Base-by-base conservation (phyloP, 2,113 vertebrate species). In the Neoarius graeffei region DNA sequence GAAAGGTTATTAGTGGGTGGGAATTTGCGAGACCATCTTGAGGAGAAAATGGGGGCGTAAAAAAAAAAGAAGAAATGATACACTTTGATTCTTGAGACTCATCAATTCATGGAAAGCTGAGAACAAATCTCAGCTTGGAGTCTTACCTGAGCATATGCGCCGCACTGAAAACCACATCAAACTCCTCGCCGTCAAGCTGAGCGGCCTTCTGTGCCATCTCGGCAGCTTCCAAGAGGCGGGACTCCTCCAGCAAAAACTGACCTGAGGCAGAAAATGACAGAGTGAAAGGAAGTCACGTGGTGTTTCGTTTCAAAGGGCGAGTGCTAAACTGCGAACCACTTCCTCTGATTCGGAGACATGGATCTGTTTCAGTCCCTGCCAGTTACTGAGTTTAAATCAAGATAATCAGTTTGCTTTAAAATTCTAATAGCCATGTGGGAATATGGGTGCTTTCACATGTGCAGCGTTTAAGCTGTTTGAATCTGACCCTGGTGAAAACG, bases 191-290 rank as follows among this genome's bases (percentile, higher is more conserved):
- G 94, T 99, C 98, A 7, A 99, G 94, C 80, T 96, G 96, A 7
- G 97, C 98, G 0, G 98, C 98, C 90, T 97, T 99, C 94, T 98
- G 96, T n/a, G 98, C 98, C 98, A 99, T 99, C 93, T 98, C 97
- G 2, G 98, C 98, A 25, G 98, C 98, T 96, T 99, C 98, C 89
- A 97, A 91, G 85, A 99, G 93, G 62, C 98, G 97, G 0, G 97
- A 96, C 90, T 99, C 98, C 93, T 99, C 98, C 86, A 99, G 94
- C 90, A 99, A 97, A 95, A 99, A 99, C 90, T 99, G 98, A 94
- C 98, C 98, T 99, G 94, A 84, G 62, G 76, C 25, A 57, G 89
- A 85, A 90, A 87, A 60, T 59, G 88, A 74, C 88, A 81, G 89
- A 87, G 66, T 88, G 20, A 52, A n/a, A 87, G 48, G 25, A 87